phyloP scores from a whole-genome alignment of 2,888 invertebrate species.

The Volucella bombylans region DNA sequence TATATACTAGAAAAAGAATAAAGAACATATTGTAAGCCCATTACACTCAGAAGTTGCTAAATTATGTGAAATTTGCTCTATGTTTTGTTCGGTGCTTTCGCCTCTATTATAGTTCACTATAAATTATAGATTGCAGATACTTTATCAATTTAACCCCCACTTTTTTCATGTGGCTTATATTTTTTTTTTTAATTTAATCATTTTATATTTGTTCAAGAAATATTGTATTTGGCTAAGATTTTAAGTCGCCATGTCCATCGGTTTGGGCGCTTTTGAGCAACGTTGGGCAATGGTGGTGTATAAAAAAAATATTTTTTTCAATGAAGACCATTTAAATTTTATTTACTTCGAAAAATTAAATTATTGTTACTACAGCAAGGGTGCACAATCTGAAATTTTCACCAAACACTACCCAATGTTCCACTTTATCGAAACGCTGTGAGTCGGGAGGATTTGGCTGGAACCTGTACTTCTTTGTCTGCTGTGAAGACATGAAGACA shows the following conservation, averaged over 20 bases:
- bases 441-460: conserved; percentile 62
- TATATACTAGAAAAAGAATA: too few species aligned
- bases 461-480: conserved; percentile 66
- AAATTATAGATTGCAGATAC: too few species aligned
- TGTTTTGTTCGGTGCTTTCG: too few species aligned
- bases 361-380: conserved; percentile 13
- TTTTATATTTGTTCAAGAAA: not conserved
- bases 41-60: too few species aligned
- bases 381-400: conserved; percentile 69
- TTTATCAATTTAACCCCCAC: not conserved
- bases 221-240: not conserved
- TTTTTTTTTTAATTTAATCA: not conserved
- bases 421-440: conserved; percentile 65
- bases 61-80: too few species aligned
- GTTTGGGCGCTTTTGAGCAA: conserved; percentile 34
- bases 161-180: not conserved
- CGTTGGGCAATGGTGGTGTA: conserved; percentile 34
- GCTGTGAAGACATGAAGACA: conserved; percentile 43
- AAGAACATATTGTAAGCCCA: too few species aligned
- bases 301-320: not conserved
- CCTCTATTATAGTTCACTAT: too few species aligned
- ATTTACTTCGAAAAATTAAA: not conserved
- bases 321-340: not conserved
- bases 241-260: conserved; percentile 11
- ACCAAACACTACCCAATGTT: conserved; percentile 66